These are phyloP conservation scores for Lepus oiostolus DNA, from an alignment of 2,797 vertebrate genomes.

Conservation along the genomic window DNA sequence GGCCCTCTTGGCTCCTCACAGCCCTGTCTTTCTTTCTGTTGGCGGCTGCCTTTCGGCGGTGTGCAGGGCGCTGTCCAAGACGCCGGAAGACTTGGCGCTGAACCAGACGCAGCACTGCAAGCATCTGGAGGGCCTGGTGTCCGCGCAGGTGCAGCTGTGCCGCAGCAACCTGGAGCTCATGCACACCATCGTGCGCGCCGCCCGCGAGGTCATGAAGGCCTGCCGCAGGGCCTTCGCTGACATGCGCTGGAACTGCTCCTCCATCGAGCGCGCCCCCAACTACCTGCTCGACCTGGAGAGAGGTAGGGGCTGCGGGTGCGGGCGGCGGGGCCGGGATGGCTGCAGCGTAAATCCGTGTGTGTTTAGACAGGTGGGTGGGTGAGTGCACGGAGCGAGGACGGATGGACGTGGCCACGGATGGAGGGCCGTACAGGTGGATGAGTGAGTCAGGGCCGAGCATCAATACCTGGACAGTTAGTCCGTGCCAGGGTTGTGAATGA, in stretches of 20 bases:
- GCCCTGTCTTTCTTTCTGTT: neutral
- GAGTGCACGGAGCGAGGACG: neutral
- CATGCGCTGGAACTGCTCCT: constrained; percentile 99
- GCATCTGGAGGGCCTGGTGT: constrained; percentile 95
- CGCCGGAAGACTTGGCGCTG: constrained; percentile 91
- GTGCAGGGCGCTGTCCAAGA: constrained; percentile 94
- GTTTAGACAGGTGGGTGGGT: constrained; percentile 67
- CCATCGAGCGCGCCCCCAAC: constrained; percentile 94
- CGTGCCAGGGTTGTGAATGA: neutral
- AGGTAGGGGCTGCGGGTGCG: constrained; percentile 89
- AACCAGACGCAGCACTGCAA: constrained; percentile 99
- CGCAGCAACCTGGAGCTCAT: constrained; percentile 98
- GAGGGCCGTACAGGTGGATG: neutral
- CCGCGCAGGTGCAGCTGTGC: constrained; percentile 97
- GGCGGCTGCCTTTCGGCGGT: constrained; percentile 20
- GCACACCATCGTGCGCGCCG: constrained; percentile 96
- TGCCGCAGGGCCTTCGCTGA: constrained; percentile 97
- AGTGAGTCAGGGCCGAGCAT: neutral
- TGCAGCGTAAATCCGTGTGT: neutral
- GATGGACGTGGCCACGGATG: constrained; percentile 19
- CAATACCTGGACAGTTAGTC: too few relatives aligned
- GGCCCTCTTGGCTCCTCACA: accelerated
- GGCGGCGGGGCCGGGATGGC: neutral
- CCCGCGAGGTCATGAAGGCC: constrained; percentile 96
- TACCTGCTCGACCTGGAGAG: constrained; percentile 97